phyloP scores from a whole-genome alignment of 2,797 vertebrate species.

The Distichodus sexfasciatus region DNA sequence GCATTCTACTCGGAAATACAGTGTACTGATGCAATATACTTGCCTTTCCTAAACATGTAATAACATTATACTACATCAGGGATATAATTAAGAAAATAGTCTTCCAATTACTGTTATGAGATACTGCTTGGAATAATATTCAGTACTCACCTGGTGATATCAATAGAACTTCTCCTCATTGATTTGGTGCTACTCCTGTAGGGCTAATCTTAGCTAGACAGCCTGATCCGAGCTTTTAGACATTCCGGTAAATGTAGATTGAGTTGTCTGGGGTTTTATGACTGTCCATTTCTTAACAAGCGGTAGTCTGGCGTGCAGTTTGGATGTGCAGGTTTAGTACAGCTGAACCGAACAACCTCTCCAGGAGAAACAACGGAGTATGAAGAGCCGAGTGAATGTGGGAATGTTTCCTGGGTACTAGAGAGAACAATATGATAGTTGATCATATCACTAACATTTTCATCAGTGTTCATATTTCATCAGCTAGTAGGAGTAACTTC shows the following conservation, averaged over 20 bases:
- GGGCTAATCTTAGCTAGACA: constrained; percentile 19
- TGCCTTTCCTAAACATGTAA: too few relatives aligned
- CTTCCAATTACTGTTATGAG: too few relatives aligned
- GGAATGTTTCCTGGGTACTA: not conserved
- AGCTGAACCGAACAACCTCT: constrained; percentile 22
- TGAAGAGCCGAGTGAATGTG: not conserved
- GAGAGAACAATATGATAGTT: not conserved
- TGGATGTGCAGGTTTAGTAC: not conserved
- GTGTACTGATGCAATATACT: too few relatives aligned
- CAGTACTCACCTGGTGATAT: constrained; percentile 31
- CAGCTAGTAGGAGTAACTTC: too few relatives aligned
- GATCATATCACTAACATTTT: too few relatives aligned
- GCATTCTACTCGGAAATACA: too few relatives aligned
- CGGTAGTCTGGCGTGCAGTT: not conserved
- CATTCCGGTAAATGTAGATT: not conserved
- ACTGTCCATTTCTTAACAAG: not conserved
- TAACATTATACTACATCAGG: too few relatives aligned
- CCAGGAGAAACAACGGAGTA: constrained; percentile 17
- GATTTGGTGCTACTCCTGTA: not conserved
- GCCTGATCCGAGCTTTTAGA: constrained; percentile 2
- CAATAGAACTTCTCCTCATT: not conserved
- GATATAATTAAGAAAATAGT: too few relatives aligned
- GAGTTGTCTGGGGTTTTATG: not conserved
- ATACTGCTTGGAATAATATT: too few relatives aligned
- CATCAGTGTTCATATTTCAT: too few relatives aligned